These are phyloP conservation scores for Abrostola triplasia DNA, from an alignment of 2,888 invertebrate species.

Conservation along the genomic window DNA sequence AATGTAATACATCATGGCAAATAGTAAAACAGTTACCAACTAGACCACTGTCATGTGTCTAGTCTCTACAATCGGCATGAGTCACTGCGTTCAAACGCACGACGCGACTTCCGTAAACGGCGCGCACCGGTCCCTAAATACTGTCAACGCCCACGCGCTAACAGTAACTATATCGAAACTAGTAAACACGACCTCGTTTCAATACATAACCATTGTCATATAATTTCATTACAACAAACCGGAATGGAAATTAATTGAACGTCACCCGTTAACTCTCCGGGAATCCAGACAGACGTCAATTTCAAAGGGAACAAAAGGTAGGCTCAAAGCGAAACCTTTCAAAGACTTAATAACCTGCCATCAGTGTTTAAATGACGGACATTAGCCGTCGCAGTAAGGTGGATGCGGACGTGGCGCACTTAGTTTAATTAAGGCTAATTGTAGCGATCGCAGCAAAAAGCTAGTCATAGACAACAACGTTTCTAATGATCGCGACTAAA, in stretches of 20 bases:
- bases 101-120: slow-evolving; percentile 55
- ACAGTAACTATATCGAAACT: slow-evolving; percentile 37
- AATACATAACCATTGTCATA: slow-evolving; percentile 23
- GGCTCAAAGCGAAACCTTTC: slow-evolving; percentile 57
- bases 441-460: slow-evolving; percentile 58
- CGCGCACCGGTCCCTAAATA: slow-evolving; percentile 49
- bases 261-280: slow-evolving; percentile 48
- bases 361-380: slow-evolving; percentile 59
- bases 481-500: slow-evolving; percentile 10
- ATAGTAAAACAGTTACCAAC: slow-evolving; percentile 3
- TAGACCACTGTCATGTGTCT: slow-evolving; percentile 17
- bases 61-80: slow-evolving; percentile 41
- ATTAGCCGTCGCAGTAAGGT: slow-evolving; percentile 63
- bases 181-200: slow-evolving; percentile 40
- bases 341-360: slow-evolving; percentile 65
- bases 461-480: slow-evolving; percentile 17
- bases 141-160: slow-evolving; percentile 50
- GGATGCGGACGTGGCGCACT: slow-evolving; percentile 59
- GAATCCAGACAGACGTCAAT: slow-evolving; percentile 57
- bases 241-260: slow-evolving; percentile 57
- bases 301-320: slow-evolving; percentile 67
- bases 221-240: slow-evolving; percentile 37
- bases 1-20: neutral
- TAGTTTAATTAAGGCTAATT: slow-evolving; percentile 72
- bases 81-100: slow-evolving; percentile 44